Conservation (phyloP, 1,140 invertebrate species). For the Dendroctonus valens region DNA sequence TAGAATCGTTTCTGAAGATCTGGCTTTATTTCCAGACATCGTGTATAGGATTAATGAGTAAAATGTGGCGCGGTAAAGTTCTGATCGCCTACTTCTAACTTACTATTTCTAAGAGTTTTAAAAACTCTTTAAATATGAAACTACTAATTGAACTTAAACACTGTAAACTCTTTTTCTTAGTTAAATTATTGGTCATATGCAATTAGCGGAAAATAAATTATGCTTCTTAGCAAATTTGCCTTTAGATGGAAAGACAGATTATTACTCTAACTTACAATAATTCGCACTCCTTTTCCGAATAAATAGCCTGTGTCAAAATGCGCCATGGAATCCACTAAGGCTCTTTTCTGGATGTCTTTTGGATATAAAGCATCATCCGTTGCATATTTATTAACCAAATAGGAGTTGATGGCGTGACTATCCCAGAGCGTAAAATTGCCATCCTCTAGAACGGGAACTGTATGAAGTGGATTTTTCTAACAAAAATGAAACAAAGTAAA, state of each 20-base stretch:
- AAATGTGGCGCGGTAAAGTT: too few species aligned
- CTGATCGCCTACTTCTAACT: too few species aligned
- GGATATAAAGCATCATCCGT: conserved; percentile 57
- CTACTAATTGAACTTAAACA: too few species aligned
- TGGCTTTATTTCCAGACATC: too few species aligned
- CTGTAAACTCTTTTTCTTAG: too few species aligned
- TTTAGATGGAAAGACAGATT: background rate
- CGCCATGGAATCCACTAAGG: conserved; percentile 57
- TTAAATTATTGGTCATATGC: too few species aligned
- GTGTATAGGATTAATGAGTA: too few species aligned
- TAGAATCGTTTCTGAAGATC: too few species aligned
- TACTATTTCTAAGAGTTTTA: too few species aligned
- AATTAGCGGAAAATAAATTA: too few species aligned
- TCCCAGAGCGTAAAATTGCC: conserved; percentile 65
- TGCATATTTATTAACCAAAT: conserved; percentile 58
- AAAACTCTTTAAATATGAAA: too few species aligned
- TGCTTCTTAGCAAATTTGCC: too few species aligned
- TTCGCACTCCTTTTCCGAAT: conserved; percentile 40
- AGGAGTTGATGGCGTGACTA: conserved; percentile 63
- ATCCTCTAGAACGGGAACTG: conserved; percentile 66
- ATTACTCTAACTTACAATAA: conserved; percentile 14
- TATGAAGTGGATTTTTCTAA: conserved; percentile 65
- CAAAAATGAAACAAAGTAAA: conserved; percentile 14
- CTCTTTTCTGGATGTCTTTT: conserved; percentile 54
- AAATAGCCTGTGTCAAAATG: conserved; percentile 59